Percentiles rank a stretch among this genome's conserved stretches.
phyloP scores from a whole-genome alignment of 1,140 invertebrate genomes.

The Chelonus insularis region DNA sequence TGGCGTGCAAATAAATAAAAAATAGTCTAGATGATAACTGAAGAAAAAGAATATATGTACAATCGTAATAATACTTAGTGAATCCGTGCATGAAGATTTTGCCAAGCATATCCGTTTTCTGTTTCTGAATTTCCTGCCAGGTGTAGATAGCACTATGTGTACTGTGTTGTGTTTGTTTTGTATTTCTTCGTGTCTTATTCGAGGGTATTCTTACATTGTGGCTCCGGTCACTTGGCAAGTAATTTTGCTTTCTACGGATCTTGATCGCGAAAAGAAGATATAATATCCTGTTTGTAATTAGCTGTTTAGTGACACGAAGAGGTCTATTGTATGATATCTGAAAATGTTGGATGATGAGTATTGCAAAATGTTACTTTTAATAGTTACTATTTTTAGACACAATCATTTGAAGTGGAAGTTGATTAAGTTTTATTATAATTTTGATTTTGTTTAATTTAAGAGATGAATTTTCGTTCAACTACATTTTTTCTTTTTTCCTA shows the following conservation, averaged over 20 bases:
- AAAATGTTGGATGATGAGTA: no score
- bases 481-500: no score
- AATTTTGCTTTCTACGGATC: conserved; percentile 11
- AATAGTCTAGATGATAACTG: conserved; percentile 3
- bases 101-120: conserved; percentile 22
- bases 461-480: no score
- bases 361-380: neutral
- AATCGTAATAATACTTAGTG: conserved; percentile 29
- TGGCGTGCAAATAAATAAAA: conserved; percentile 1
- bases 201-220: conserved; percentile 18
- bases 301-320: conserved; percentile 14
- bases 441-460: no score
- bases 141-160: conserved; percentile 16
- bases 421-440: no score
- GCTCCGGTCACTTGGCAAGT: conserved; percentile 20
- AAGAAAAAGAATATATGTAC: conserved; percentile 11
- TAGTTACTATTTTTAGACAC: no score
- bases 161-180: conserved; percentile 4
- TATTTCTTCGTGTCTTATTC: conserved; percentile 7
- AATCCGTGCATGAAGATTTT: conserved; percentile 30
- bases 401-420: no score
- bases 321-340: neutral
- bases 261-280: conserved; percentile 17
- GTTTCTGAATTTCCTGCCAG: conserved; percentile 42
- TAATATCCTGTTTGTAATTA: conserved; percentile 21